Evolutionary conservation across 2,797 vertebrate genomes (phyloP).

Genomic region (Rallus crepitans): DNA sequence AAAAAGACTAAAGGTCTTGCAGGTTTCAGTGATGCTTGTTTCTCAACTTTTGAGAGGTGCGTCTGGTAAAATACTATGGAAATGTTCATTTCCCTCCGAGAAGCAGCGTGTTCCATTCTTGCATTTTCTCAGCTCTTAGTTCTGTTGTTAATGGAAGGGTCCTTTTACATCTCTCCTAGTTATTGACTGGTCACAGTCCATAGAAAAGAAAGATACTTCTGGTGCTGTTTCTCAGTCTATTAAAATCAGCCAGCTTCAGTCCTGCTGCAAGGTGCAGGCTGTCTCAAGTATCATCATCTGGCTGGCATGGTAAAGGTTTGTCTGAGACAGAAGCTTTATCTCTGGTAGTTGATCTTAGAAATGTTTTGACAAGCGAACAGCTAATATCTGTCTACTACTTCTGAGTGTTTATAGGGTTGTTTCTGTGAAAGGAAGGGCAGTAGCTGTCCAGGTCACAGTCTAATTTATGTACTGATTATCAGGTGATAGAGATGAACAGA

Average conservation of each 20-base stretch:
- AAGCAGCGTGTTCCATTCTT: not conserved
- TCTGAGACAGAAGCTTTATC: not conserved
- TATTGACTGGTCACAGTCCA: not conserved
- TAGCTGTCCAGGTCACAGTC: not conserved
- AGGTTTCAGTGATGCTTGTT: not conserved
- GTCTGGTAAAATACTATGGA: not conserved
- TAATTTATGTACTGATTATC: not conserved
- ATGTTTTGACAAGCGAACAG: not conserved
- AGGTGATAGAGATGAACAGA: not conserved
- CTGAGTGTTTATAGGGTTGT: not conserved
- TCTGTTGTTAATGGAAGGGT: not conserved
- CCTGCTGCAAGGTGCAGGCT: not conserved
- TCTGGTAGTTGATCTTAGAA: not conserved
- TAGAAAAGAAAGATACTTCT: not conserved
- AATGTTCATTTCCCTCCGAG: not conserved
- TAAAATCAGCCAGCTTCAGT: not conserved
- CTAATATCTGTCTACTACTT: not conserved
- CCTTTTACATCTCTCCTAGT: not conserved
- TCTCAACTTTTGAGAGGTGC: not conserved
- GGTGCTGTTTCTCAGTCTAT: not conserved
- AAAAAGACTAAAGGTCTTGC: not conserved
- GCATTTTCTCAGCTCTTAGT: not conserved
- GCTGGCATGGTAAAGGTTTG: not conserved
- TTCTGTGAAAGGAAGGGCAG: not conserved
- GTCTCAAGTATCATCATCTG: not conserved